Base-by-base conservation (phyloP, 2,888 invertebrate species). In the Lycocerus yunnanus region DNA sequence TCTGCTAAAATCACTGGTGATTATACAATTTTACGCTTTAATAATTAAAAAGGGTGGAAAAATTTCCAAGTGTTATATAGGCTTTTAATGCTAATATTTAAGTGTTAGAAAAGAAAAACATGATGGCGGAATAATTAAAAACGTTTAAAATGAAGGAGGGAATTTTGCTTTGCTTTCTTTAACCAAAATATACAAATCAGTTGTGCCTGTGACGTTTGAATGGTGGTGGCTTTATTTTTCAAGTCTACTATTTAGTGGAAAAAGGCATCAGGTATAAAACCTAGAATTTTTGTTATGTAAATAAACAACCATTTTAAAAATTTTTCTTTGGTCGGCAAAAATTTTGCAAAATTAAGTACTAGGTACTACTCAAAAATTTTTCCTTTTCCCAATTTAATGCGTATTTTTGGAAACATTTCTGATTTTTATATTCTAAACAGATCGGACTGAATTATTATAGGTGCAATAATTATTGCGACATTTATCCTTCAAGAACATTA, bases 111-210 rank as follows among this genome's bases (percentile, higher is more conserved):
- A 80, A 78, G 43, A 81, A 78, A 78, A 77, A 73, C 80, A 82
- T 82, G 84, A 83, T 81, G 82, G 83, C 83, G 83, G 84, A 82
- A 84, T 83, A 84, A 85, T 85, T 85, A 85, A 86, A 85, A 84
- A 84, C 84, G 83, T 84, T 83, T 84, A 77, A 82, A 82, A 81
- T 80, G 85, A 84, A 85, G 86, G 84, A 85, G 85, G 85, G 85
- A 85, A 83, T 84, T 86, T 84, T 84, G 85, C 84, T 63, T 60
- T 63, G 18, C 82, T 84, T 83, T 85, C 84, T 83, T 82, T 27
- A 27, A 83, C 83, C 79, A 80, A 78, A 80, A 83, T 83, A 83
- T 84, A 83, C 65, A 65, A 85, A 85, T 85, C 85, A 86, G 86
- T 86, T 80, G 84, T 80, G 83, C 81, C 82, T 81, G 79, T 81